These are phyloP conservation scores for Burhinus bistriatus DNA, from an alignment of 2,113 vertebrate species.

Conservation along the genomic window DNA sequence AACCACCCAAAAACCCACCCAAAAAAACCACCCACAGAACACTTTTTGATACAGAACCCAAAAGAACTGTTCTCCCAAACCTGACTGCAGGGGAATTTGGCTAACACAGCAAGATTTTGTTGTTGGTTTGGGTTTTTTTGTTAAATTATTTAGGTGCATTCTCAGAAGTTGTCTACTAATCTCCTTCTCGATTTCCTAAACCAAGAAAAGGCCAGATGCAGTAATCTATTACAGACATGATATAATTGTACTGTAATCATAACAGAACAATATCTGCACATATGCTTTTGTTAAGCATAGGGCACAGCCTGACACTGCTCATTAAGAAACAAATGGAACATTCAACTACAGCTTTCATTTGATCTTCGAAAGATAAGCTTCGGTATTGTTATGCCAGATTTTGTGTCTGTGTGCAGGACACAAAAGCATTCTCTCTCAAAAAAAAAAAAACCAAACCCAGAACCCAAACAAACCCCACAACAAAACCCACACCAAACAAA, in stretches of 20 bases:
- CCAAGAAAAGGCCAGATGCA: conserved; percentile 34
- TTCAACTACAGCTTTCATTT: conserved; percentile 37
- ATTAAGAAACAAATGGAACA: conserved; percentile 64
- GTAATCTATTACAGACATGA: conserved; percentile 46
- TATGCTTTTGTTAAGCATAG: conserved; percentile 62
- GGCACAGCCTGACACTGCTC: conserved; percentile 53
- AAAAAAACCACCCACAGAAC: not conserved
- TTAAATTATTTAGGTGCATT: conserved; percentile 7
- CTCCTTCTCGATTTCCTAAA: not conserved
- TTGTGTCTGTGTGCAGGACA: not conserved
- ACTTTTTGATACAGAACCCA: not conserved
- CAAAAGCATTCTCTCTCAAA: not conserved
- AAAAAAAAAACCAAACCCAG: not conserved
- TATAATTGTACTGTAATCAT: conserved; percentile 63
- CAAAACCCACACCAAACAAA: no score
- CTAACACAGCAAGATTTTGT: not conserved
- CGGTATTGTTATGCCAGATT: conserved; percentile 1
- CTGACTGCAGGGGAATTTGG: not conserved
- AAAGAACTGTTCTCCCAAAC: not conserved
- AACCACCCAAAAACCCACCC: not conserved
- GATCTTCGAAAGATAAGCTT: conserved; percentile 46
- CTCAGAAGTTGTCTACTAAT: conserved; percentile 46
- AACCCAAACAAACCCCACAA: not conserved
- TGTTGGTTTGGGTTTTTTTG: not conserved
- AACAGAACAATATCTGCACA: conserved; percentile 63